Percentiles rank a stretch among this genome's conserved stretches.
phyloP scores from a whole-genome alignment of 2,888 invertebrate genomes.

The Torymus aiolomorphi region DNA sequence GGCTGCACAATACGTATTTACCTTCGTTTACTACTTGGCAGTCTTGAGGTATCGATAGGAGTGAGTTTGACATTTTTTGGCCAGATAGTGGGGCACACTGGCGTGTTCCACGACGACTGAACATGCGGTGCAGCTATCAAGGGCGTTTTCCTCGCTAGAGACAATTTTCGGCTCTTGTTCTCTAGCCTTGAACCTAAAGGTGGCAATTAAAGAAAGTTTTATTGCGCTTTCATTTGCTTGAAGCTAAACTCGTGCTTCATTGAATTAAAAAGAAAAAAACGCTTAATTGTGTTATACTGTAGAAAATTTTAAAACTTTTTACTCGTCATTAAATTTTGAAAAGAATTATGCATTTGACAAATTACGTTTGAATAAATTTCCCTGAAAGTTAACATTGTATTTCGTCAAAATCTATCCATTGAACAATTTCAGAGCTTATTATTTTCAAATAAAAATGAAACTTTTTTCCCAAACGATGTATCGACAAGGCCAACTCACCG shows the following conservation, averaged over 20 bases:
- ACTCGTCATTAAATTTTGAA: no score
- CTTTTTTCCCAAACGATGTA: no score
- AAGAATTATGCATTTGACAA: no score
- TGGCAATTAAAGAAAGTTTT: constrained; percentile 1
- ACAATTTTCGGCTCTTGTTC: constrained; percentile 54
- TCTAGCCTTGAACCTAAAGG: constrained; percentile 31
- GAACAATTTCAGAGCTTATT: no score
- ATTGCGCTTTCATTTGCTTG: neutral
- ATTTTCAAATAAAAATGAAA: no score
- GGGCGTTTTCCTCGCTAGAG: constrained; percentile 62
- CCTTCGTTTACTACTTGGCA: constrained; percentile 70
- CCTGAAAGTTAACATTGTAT: no score
- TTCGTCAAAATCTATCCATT: no score
- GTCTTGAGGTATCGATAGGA: constrained; percentile 70
- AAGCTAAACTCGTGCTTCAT: no score
- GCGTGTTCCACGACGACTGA: constrained; percentile 70
- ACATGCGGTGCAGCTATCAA: constrained; percentile 63
- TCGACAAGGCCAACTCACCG: constrained; percentile 1
- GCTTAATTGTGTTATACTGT: neutral
- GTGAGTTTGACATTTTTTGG: constrained; percentile 72
- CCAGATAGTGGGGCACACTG: constrained; percentile 68
- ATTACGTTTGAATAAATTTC: no score
- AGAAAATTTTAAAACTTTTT: no score
- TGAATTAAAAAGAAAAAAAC: neutral
- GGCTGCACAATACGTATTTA: neutral